Base-by-base conservation (phyloP, 2,888 invertebrate genomes). In the Alcis repandata region DNA sequence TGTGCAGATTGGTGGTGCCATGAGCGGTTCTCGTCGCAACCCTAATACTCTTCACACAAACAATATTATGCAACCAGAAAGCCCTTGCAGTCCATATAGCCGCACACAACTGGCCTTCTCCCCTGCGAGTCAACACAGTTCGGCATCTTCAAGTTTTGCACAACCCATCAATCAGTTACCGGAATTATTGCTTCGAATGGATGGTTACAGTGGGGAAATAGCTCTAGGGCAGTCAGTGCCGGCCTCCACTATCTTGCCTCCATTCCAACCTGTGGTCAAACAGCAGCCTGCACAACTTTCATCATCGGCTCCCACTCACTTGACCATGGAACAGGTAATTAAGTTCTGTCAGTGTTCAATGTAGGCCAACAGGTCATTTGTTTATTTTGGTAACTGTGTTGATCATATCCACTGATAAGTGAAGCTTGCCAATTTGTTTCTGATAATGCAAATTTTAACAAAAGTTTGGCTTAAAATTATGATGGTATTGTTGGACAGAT, bases 291-390 rank as follows among this genome's bases (percentile, higher is more conserved):
- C 96, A 33, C 95, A 97, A 64, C 93, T 98, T 2, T 98, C 97
- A 2, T 97, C 97, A 52, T 98, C 98, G 54, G 98, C 98, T 32
- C 98, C 98, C 3, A 97, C 97, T 59, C 97, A 97, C 85, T 95
- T 96, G 71, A 96, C 97, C 33, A 90, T 96, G 76, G 98, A 98
- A 72, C 95, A 95, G 89, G 94, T 94, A 71, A 71, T 19, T 27
- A 15, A 22, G 20, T 20, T 20, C 7, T 33, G 9, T 52, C 10
- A 43, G 27, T 19, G 36, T 15, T 32, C 9, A 41, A 48, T 36
- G 41, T 59, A 49, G 46, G 63, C 17, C 45, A 58, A 46, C 40
- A 36, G 46, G 22, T 19, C n/a, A 51, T 15, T 40, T 46, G 20
- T 62, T 49, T 63, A 56, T 52, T 45, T 49, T 60, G 32, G 27